These are phyloP conservation scores for Mesoclemmys tuberculata DNA, from an alignment of 2,113 vertebrate genomes.

Conservation along the genomic window DNA sequence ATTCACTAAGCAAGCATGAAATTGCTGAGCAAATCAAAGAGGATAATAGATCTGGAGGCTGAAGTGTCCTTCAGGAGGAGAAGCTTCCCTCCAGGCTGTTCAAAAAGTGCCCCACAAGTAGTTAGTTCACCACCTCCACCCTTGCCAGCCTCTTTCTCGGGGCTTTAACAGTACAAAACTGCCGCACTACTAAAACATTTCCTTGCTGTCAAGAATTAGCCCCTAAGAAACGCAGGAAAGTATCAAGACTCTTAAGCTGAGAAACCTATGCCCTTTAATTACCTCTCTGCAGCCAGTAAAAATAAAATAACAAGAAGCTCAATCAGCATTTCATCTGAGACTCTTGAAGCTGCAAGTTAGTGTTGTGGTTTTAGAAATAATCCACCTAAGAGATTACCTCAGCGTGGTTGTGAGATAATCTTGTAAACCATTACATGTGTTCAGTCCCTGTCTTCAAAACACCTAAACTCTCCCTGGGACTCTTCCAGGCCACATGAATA, in stretches of 20 bases:
- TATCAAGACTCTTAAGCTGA: background rate
- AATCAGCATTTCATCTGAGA: background rate
- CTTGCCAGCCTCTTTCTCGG: background rate
- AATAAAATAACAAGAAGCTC: background rate
- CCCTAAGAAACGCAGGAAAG: background rate
- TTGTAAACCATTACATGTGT: slow-evolving; percentile 19
- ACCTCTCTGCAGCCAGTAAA: background rate
- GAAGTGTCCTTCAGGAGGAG: background rate
- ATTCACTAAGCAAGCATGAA: background rate
- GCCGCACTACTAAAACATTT: background rate
- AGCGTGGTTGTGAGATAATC: background rate
- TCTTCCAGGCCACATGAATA: background rate
- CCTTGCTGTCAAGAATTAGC: background rate
- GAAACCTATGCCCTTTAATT: rapidly evolving
- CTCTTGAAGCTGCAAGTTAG: slow-evolving; percentile 9
- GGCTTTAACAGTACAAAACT: background rate
- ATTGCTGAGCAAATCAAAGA: background rate
- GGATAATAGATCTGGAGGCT: too few relatives aligned
- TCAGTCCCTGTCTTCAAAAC: background rate
- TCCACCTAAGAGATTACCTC: slow-evolving; percentile 35
- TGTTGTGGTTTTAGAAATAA: background rate
- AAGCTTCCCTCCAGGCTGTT: background rate
- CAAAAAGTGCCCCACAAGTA: slow-evolving; percentile 41
- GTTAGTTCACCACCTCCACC: slow-evolving; percentile 32
- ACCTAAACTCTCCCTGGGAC: background rate